Evolutionary conservation across 1,140 invertebrate species (phyloP), one percentile per base, ranked within the genome.

Genomic region (Microvelia longipes): DNA sequence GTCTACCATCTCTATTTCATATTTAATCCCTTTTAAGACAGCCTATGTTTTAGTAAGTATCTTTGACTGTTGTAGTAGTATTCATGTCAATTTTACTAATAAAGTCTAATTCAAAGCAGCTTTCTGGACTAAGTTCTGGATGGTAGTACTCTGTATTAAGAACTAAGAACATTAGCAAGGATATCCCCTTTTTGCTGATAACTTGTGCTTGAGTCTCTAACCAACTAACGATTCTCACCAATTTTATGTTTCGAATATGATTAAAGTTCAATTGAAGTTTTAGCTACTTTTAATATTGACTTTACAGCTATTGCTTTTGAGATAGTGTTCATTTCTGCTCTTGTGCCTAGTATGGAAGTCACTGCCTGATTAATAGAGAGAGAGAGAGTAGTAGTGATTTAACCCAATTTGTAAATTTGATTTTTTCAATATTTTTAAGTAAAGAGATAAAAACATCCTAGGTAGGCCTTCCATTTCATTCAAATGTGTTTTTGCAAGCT

Each of bases 1-100:
- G 2, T 70, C 69, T 13, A 70, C 63, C 28, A 70, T 28, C 14
- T 70, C 69, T 11, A 70, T 70, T 19, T 70, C 69, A 50, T 70
- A 70, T 1, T 26, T 30, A 68, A 70, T 69, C 28, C 35, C 27
- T 68, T 70, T 70, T 67, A 70, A 66, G n/a, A 62, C 60, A 62
- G 2, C 69, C 69, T 35, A 70, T 70, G 19, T 27, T 65, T 67
- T 25, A 35, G 68, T 64, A 27, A 68, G 28, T 29, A 1, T 11
- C 5, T 29, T 67, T 2, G 15, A 29, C 19, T 50, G 5, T 11
- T 50, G 35, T 50, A 11, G 5, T 50, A 50, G 35, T 50, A 50
- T 50, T 11, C 35, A n/a, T 19, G 35, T 50, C 35, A 50, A 50
- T 19, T 19, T 19, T 50, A 19, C 19, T 50, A 19, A 50, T 27